These are phyloP conservation scores for Xiphydria camelus DNA, from an alignment of 2,888 invertebrate genomes.

Conservation along the genomic window DNA sequence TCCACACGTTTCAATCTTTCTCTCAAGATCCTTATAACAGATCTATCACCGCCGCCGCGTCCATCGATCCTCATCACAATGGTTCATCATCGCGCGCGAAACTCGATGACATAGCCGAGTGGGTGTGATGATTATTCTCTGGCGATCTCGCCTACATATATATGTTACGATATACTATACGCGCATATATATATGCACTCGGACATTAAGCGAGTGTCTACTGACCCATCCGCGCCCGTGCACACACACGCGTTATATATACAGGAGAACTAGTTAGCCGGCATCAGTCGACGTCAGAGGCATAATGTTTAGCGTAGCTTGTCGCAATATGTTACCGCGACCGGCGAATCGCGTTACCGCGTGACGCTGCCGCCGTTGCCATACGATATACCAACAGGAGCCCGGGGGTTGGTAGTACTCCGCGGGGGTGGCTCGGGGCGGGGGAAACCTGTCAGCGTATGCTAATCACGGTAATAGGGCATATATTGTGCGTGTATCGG, in stretches of 20 bases:
- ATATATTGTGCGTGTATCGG: conserved; percentile 40
- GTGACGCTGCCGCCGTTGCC: conserved; percentile 24
- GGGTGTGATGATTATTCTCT: conserved; percentile 48
- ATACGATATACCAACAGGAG: conserved; percentile 16
- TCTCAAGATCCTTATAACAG: no score
- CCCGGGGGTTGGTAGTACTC: conserved; percentile 23
- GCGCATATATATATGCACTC: not conserved
- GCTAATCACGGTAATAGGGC: conserved; percentile 55
- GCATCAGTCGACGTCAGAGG: conserved; percentile 46
- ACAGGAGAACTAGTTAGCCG: conserved; percentile 37
- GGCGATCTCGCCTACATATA: conserved; percentile 16
- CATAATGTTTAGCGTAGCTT: conserved; percentile 53
- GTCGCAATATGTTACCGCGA: conserved; percentile 51
- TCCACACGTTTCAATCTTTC: no score
- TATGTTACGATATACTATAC: not conserved
- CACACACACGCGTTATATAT: conserved; percentile 9
- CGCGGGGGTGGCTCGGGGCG: conserved; percentile 25
- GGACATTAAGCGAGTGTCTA: not conserved
- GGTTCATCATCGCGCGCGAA: conserved; percentile 44
- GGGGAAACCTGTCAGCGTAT: conserved; percentile 53
- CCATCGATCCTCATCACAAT: conserved; percentile 36
- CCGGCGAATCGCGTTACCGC: conserved; percentile 17
- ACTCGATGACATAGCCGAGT: conserved; percentile 47
- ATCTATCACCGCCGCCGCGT: no score
- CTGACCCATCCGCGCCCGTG: conserved; percentile 16